phyloP scores from a whole-genome alignment of 2,888 invertebrate genomes.

The Eustalomyia histrio region DNA sequence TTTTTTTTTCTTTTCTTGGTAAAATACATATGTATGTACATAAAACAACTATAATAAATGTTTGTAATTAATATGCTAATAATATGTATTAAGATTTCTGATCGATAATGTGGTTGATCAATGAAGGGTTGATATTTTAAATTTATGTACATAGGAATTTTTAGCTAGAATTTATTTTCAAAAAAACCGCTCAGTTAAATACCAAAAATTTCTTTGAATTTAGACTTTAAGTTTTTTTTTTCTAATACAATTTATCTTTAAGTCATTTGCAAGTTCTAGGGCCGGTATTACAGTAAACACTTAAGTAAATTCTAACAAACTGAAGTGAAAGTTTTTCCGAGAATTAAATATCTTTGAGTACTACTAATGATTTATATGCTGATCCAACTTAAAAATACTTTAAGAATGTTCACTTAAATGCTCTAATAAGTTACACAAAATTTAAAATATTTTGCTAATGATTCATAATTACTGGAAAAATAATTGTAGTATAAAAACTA shows the following conservation, averaged over 20 bases:
- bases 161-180: background rate
- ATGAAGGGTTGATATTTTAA: background rate
- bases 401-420: too few species aligned
- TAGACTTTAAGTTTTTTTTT: too few species aligned
- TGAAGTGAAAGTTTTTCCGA: too few species aligned
- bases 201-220: background rate
- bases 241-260: too few species aligned
- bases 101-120: background rate
- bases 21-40: too few species aligned
- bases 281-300: too few species aligned
- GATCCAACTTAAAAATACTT: too few species aligned
- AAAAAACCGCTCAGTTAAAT: background rate
- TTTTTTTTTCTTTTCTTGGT: background rate
- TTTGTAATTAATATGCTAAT: slow-evolving; percentile 3
- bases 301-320: too few species aligned
- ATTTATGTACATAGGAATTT: background rate
- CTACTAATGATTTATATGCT: too few species aligned
- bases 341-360: too few species aligned
- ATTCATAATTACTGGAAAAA: slow-evolving; percentile 3
- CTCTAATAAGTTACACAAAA: too few species aligned
- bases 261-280: too few species aligned
- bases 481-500: background rate
- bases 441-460: background rate
- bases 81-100: background rate
- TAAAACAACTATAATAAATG: slow-evolving; percentile 3